Evolutionary conservation across 2,797 vertebrate genomes (phyloP).

Genomic region (Danio albolineatus): DNA sequence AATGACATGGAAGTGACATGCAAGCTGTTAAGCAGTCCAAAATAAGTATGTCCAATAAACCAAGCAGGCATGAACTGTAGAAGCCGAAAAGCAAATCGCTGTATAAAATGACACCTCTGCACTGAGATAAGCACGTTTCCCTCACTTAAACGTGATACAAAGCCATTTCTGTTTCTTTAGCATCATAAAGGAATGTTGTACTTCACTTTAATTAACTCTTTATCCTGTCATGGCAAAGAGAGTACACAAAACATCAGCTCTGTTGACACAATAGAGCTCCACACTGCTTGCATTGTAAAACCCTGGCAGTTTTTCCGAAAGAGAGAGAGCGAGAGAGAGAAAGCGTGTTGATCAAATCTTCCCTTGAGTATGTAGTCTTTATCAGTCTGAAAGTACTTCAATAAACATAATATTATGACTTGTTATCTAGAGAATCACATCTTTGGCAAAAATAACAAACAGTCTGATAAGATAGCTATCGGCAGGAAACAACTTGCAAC

Average conservation of each 20-base stretch:
- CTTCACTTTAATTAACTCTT: constrained; percentile 43
- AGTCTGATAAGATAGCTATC: constrained; percentile 80
- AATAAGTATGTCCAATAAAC: background rate
- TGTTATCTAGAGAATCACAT: constrained; percentile 71
- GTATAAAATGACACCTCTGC: background rate
- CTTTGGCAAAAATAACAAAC: constrained; percentile 77
- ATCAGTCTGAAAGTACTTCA: constrained; percentile 71
- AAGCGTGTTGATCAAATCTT: constrained; percentile 63
- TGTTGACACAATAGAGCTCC: constrained; percentile 45
- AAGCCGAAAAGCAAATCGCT: background rate
- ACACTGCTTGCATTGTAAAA: constrained; percentile 49
- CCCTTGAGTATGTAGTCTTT: constrained; percentile 71
- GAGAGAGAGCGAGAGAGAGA: background rate
- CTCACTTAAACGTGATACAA: constrained; percentile 23
- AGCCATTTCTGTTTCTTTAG: constrained; percentile 29
- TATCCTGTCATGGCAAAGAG: constrained; percentile 32
- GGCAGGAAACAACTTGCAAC: constrained; percentile 68
- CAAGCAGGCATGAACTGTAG: background rate
- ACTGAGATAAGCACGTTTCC: background rate
- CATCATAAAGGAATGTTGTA: constrained; percentile 44
- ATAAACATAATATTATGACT: constrained; percentile 78
- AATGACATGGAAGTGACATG: background rate
- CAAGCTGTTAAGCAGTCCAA: too few species aligned
- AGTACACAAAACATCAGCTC: constrained; percentile 39
- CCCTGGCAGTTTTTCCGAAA: constrained; percentile 45